Conservation (phyloP, 2,113 vertebrate genomes). For the Myocastor coypus region DNA sequence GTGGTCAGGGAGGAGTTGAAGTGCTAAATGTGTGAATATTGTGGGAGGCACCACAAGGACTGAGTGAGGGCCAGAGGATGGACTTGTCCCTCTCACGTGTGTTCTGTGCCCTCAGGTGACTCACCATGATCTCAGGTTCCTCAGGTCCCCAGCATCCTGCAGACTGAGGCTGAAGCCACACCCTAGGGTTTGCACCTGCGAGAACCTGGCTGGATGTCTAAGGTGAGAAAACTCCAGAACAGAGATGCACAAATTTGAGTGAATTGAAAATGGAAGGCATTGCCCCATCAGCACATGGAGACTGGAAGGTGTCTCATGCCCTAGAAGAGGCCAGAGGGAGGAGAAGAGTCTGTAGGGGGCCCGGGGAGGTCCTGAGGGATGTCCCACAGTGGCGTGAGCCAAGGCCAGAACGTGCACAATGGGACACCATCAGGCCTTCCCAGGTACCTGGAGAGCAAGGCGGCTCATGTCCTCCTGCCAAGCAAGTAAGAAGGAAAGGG, state of each 20-base stretch:
- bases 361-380: not conserved
- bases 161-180: too few relatives aligned
- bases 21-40: too few relatives aligned
- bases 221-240: not conserved
- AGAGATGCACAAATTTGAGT: too few relatives aligned
- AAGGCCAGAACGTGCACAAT: not conserved
- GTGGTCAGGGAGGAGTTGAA: not conserved
- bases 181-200: too few relatives aligned
- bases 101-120: not conserved
- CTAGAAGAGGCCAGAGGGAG: too few relatives aligned
- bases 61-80: too few relatives aligned
- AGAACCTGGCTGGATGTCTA: too few relatives aligned
- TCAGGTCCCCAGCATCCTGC: too few relatives aligned
- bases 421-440: not conserved
- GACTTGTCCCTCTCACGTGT: not conserved
- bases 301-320: not conserved
- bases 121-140: too few relatives aligned
- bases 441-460: not conserved
- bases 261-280: not conserved
- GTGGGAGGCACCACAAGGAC: too few relatives aligned
- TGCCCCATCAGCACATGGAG: not conserved
- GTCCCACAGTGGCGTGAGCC: not conserved
- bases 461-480: not conserved
- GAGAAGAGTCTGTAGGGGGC: too few relatives aligned
- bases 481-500: not conserved